Evolutionary conservation across 2,797 vertebrate genomes (phyloP), one percentile per base, ranked within the genome.

Genomic region (Gobio occitaniae): DNA sequence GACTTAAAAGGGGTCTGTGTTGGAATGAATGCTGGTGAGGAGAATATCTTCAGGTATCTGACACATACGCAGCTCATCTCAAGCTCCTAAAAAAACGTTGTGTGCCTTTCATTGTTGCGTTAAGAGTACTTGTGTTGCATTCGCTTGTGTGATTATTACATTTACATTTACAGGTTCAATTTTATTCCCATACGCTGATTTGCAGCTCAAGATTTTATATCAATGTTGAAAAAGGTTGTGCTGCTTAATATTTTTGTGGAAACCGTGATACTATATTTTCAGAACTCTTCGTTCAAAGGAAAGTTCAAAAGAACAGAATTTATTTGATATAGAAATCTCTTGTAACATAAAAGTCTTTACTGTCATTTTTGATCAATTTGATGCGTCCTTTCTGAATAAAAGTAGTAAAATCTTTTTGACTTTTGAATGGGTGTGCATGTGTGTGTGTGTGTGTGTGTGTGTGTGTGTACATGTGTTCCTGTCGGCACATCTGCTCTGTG

Each of bases 1-100:
- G 52, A 69, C 70, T 87, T 82, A 78, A 88, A 87, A 86, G 76
- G 65, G 87, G 87, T 87, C 65, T 65, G 85, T 59, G 70, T 72
- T 79, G 68, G 83, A 56, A 32, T 7, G 44, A 56, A 25, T 70
- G 48, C 17, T 78, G 66, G 65, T 32, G 68, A 77, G 59, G 10
- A 72, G 74, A 80, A 74, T 38, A 15, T 54, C 76, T 74, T 56
- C 19, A 86, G 85, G 61, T 79, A 78, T 79, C 47, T 38, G 74
- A 72, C 79, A 71, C 38, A 47, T 74, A 78, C 17, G 9, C 9
- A 7, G 38, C 29, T 11, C 63, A 59, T 47, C 50, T 41, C 17
- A 5, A 76, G 17, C 74, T 36, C 9, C 13, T n/a, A 29, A 54
- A 7, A 6, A 32, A 2, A 13, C 48, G 2, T 29, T 59, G 32